Evolutionary conservation across 2,888 invertebrate species (phyloP), one percentile per base, ranked within the genome.

Genomic region (Sphaerophoria taeniata): DNA sequence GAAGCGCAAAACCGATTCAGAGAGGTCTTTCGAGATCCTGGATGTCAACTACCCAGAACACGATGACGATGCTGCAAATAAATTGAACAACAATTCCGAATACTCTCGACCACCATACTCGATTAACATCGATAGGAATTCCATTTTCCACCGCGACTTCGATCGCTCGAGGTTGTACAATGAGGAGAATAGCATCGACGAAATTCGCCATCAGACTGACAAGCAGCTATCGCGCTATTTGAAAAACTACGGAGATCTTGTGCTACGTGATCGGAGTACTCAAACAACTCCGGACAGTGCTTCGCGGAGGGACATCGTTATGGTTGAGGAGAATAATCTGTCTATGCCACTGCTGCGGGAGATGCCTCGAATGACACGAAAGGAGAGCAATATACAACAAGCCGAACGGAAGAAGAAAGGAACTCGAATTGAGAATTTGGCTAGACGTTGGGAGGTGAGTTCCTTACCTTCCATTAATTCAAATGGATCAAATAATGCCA

Each of bases 271-370:
- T 77, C 89, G 90, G 2, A 89, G 90, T 58, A 91, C 91, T 39
- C 91, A 91, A 86, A 91, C 91, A 3, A 90, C 88, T 3, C 90
- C 90, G 0, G 87, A 88, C 5, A 87, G 88, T 2, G 74, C 88
- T 11, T 89, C 87, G 0, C 88, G 90, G 6, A 88, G 90, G 6
- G 91, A 91, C 88, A 88, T 90, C 45, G 91, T 91, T 3, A 78
- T 91, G 63, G 88, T 88, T 9, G 90, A 90, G 61, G 87, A 93
- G 92, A 89, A 90, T 16, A 91, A 93, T 51, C 90, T 95, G 45
- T 94, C 95, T 0, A 94, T 95, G 89, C 95, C 95, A 0, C 92
- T 95, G 31, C 89, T 95, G 77, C 93, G 94, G 83, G 95, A 94
- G 89, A 93, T 93, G 89, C 91, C 92, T 2, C 90, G 90, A 87